These are phyloP conservation scores for Pseudococcus viburni DNA, from an alignment of 2,888 invertebrate genomes.

Conservation along the genomic window DNA sequence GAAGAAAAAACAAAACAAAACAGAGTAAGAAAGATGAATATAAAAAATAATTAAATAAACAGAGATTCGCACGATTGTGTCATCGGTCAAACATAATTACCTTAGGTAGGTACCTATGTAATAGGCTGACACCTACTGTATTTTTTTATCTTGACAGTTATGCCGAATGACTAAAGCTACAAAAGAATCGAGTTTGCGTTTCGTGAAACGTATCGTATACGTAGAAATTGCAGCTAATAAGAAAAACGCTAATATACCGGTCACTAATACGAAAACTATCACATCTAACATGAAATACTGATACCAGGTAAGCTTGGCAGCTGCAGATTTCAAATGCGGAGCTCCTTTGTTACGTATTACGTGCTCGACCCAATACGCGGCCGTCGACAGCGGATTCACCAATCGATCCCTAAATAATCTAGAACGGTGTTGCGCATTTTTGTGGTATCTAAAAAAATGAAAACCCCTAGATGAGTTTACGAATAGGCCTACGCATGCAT, in stretches of 20 bases:
- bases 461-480: too few relatives aligned
- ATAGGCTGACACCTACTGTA: too few relatives aligned
- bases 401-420: constrained; percentile 61
- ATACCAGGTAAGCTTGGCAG: constrained; percentile 1
- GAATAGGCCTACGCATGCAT: too few relatives aligned
- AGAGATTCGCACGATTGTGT: too few relatives aligned
- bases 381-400: constrained; percentile 62
- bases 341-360: constrained; percentile 65
- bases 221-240: neutral
- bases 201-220: neutral
- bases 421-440: constrained; percentile 60
- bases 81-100: too few relatives aligned
- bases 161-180: neutral
- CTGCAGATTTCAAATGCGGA: constrained; percentile 48
- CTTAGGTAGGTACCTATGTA: too few relatives aligned
- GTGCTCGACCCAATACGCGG: constrained; percentile 67
- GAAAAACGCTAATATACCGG: neutral
- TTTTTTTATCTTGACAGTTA: neutral
- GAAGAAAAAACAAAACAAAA: too few relatives aligned
- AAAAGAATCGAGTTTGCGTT: neutral
- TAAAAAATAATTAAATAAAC: too few relatives aligned
- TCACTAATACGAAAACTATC: neutral
- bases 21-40: too few relatives aligned
- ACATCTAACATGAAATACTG: constrained; percentile 65
- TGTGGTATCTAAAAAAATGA: constrained; percentile 62